Percentiles rank a stretch among this genome's conserved stretches.
These are phyloP conservation scores for Rhopilema esculentum DNA, from an alignment of 30 jellyfish, hydroid and myxozoan species.

Conservation along the genomic window DNA sequence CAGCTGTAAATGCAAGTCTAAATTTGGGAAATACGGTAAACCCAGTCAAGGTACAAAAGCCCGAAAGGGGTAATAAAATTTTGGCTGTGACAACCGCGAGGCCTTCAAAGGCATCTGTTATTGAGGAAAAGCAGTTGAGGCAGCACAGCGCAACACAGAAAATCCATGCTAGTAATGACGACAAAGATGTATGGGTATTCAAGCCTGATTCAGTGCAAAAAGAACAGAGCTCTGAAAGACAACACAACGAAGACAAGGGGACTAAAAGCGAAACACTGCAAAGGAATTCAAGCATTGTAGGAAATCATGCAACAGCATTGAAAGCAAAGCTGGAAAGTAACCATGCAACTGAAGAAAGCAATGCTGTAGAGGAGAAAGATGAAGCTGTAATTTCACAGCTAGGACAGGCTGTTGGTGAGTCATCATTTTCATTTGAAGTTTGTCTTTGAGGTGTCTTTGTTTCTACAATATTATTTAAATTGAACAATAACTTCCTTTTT, in stretches of 20 bases:
- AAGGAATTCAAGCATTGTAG: neutral
- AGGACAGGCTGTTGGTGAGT: constrained; percentile 34
- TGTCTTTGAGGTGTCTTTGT: neutral
- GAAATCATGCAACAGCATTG: neutral
- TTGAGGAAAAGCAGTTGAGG: neutral
- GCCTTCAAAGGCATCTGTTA: neutral
- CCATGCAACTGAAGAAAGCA: neutral
- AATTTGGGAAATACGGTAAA: neutral
- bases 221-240: neutral
- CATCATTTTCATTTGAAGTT: neutral
- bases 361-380: neutral
- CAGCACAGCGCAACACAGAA: neutral
- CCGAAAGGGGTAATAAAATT: neutral
- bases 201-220: neutral
- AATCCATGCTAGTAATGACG: neutral
- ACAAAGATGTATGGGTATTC: constrained; percentile 26
- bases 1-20: neutral
- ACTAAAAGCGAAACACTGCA: neutral
- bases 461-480: too few species aligned
- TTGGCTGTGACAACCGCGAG: neutral
- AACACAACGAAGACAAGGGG: neutral
- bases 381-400: neutral
- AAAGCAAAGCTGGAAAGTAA: neutral
- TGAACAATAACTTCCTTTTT: too few species aligned
- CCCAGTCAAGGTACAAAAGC: neutral